Conservation (phyloP, 2,113 vertebrate genomes). For the Tichodroma muraria region DNA sequence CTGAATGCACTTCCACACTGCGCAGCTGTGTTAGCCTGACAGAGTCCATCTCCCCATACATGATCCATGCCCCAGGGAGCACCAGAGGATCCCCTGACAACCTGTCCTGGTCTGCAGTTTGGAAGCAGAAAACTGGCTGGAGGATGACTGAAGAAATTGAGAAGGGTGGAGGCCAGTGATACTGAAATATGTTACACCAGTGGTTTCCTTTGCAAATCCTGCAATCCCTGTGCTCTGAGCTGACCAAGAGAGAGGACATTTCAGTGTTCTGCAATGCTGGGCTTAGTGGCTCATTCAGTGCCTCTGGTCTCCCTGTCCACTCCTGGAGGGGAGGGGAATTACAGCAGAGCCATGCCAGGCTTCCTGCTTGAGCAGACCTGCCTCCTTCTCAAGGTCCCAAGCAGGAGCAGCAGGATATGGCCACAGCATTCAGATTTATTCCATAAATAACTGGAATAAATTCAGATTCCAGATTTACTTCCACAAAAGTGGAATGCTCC, state of each 20-base stretch:
- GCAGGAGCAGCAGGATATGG: not conserved
- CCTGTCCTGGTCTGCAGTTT: not conserved
- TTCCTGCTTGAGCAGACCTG: not conserved
- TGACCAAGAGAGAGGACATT: not conserved
- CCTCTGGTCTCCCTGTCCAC: not conserved
- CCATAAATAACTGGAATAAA: not conserved
- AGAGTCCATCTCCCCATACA: not conserved
- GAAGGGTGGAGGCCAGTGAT: not conserved
- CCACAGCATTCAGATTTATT: not conserved
- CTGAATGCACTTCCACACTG: not conserved
- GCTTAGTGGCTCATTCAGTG: not conserved
- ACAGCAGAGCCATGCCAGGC: not conserved
- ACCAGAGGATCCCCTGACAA: not conserved
- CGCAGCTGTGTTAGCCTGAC: fast-evolving
- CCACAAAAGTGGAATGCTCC: not conserved
- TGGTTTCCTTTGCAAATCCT: not conserved
- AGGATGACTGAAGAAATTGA: not conserved
- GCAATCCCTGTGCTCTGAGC: not conserved
- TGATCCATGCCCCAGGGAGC: not conserved
- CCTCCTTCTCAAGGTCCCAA: not conserved
- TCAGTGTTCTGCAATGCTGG: not conserved
- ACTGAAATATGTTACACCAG: not conserved
- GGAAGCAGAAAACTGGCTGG: not conserved
- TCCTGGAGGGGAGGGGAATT: not conserved
- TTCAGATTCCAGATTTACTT: not conserved